Evolutionary conservation across 2,797 vertebrate species (phyloP), one percentile per base, ranked within the genome.

Genomic region (Scleropages formosus): DNA sequence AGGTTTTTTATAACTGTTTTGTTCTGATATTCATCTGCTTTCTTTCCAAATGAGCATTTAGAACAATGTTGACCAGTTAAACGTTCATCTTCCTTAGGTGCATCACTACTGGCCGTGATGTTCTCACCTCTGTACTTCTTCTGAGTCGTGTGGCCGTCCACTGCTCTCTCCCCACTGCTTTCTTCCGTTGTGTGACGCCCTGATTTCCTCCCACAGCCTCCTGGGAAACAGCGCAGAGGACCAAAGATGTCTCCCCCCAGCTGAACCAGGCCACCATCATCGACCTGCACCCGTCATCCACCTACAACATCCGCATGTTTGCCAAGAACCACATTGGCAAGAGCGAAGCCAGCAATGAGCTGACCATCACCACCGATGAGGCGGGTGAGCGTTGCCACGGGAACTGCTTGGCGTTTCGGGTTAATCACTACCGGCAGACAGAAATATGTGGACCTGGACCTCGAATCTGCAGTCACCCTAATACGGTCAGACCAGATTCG

Each of bases 211-310:
- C 73, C 27, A 26, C 86, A 99, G 97, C 96, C 85, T 95, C 95
- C 75, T 99, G 97, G 97, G 96, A 98, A 87, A 97, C 95, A 0
- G 96, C 96, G 87, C 97, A 98, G 89, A 96, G 96, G 92, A 99
- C 97, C 91, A 98, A 95, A 94, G 97, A 98, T 59, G 96, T 99
- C 84, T 99, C 97, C 51, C 96, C 97, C 79, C 96, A 98, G 87
- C 93, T 99, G 80, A 98, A 98, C 90, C 97, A 98, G 89, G 97
- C 97, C 89, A 99, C 97, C 82, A 99, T 99, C 91, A 99, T 99
- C 56, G 97, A 98, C 84, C 94, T 99, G 65, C 97, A 98, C 86
- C 96, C 97, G 56, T 98, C 97, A 77, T 98, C 97, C 85, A 97
- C 96, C 70, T 99, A 99, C 92, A 98, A 96, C 90, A 98, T 99